These are phyloP conservation scores for Oryzias javanicus DNA, from an alignment of 2,113 vertebrate genomes.

Conservation along the genomic window DNA sequence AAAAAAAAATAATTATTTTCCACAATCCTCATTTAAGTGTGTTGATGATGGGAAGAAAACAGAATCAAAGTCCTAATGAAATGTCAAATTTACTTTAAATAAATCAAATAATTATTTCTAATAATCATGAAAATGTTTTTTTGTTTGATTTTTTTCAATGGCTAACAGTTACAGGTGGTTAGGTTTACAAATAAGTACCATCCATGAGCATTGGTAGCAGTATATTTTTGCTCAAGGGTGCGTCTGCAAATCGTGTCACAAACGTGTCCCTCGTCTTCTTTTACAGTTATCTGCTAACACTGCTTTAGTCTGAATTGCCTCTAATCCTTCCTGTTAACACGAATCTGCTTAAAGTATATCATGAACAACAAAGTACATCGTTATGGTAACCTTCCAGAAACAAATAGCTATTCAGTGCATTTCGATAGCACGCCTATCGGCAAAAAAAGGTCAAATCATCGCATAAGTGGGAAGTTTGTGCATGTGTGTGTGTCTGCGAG, in stretches of 20 bases:
- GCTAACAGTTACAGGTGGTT: no score
- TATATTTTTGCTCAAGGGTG: no score
- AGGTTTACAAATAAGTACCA: no score
- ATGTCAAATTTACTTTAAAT: no score
- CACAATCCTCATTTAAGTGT: neutral
- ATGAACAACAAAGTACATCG: constrained; percentile 49
- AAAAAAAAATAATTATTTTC: neutral
- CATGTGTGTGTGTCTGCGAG: constrained; percentile 2
- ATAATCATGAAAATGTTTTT: no score
- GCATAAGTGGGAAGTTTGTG: constrained; percentile 41
- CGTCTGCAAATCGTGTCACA: no score
- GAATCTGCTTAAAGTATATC: constrained; percentile 54
- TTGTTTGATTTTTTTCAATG: no score
- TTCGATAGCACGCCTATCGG: constrained; percentile 18
- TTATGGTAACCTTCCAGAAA: constrained; percentile 53
- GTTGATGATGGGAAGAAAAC: neutral
- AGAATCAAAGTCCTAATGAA: neutral
- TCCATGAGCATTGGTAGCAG: no score
- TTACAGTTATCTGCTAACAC: constrained; percentile 4
- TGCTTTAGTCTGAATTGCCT: constrained; percentile 16
- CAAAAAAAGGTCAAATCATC: constrained; percentile 46
- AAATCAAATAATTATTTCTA: no score
- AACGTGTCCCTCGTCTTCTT: constrained; percentile 12
- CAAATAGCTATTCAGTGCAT: constrained; percentile 12
- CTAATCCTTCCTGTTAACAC: constrained; percentile 53